A percentile compares a stretch with the other conserved stretches of the same genome.
phyloP scores from a whole-genome alignment of 2,113 vertebrate species.

The Alces alces region DNA sequence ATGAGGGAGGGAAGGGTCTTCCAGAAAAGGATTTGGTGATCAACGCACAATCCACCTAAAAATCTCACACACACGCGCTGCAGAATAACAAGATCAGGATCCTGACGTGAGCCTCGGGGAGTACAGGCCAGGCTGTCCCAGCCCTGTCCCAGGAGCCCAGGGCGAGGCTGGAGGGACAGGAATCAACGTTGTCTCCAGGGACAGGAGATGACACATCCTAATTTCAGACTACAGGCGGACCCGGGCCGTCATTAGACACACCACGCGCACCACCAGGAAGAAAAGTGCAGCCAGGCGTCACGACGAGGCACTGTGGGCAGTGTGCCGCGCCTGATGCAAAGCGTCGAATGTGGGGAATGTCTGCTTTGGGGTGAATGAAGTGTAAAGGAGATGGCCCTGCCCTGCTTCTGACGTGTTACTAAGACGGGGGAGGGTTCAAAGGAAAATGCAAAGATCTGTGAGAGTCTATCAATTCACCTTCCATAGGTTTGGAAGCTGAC shows the following conservation, averaged over 20 bases:
- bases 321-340: neutral
- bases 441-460: neutral
- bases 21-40: neutral
- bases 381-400: neutral
- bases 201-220: fast-evolving
- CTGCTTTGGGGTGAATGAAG: neutral
- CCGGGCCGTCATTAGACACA: fast-evolving
- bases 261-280: fast-evolving
- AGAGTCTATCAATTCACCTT: neutral
- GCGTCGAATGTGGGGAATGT: neutral
- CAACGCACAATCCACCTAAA: neutral
- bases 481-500: neutral
- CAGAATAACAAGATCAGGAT: neutral
- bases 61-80: neutral
- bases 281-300: neutral
- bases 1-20: fast-evolving
- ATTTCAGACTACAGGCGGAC: neutral
- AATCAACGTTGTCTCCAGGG: neutral
- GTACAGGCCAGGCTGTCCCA: fast-evolving
- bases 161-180: fast-evolving
- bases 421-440: neutral
- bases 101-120: fast-evolving
- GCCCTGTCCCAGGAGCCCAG: neutral
- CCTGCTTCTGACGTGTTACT: neutral
- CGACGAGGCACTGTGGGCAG: fast-evolving